phyloP scores from a whole-genome alignment of 2,888 invertebrate species.

The Plemyria rubiginata region DNA sequence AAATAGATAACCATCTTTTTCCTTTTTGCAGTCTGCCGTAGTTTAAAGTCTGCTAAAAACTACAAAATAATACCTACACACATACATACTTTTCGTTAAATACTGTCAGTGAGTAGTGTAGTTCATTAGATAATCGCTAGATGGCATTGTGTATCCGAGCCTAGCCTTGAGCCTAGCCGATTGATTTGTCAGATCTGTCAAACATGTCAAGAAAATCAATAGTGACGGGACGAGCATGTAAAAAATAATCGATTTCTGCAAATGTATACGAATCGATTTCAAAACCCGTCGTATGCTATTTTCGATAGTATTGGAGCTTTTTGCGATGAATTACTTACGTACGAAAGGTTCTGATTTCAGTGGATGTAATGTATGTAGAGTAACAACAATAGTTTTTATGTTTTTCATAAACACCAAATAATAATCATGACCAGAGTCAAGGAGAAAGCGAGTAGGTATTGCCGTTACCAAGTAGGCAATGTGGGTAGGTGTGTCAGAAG shows the following conservation, averaged over 20 bases:
- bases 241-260: conserved; percentile 1
- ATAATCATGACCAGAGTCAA: too few relatives aligned
- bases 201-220: conserved; percentile 5
- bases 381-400: background rate
- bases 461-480: background rate
- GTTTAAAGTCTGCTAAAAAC: too few relatives aligned
- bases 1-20: too few relatives aligned
- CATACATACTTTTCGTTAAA: background rate
- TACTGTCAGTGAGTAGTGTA: background rate
- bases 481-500: conserved; percentile 27
- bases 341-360: background rate
- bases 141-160: conserved; percentile 2
- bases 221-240: background rate
- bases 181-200: conserved; percentile 9
- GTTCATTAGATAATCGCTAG: background rate
- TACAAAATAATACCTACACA: too few relatives aligned
- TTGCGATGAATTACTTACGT: too few relatives aligned
- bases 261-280: background rate
- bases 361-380: background rate
- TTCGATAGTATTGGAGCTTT: too few relatives aligned
- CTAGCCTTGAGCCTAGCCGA: background rate
- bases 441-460: background rate
- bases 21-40: too few relatives aligned
- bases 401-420: background rate
- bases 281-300: too few relatives aligned